Conservation (phyloP, 1,140 invertebrate genomes). For the Acromyrmex charruanus region DNA sequence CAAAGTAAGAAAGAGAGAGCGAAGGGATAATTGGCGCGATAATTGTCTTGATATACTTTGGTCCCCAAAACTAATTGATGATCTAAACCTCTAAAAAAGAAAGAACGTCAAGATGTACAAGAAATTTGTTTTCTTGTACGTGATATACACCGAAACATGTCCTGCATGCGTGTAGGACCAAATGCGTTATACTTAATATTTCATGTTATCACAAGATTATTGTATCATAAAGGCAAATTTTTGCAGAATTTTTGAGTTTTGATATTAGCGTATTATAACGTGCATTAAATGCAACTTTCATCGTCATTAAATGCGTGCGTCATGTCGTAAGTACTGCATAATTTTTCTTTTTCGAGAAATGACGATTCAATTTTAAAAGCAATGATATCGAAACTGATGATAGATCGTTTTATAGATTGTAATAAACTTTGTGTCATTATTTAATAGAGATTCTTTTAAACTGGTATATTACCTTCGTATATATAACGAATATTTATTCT, state of each 20-base stretch:
- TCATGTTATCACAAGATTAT: slow-evolving; percentile 65
- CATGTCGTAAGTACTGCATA: slow-evolving; percentile 48
- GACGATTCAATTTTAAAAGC: slow-evolving; percentile 57
- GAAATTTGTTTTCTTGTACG: slow-evolving; percentile 30
- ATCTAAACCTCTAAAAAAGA: slow-evolving; percentile 54
- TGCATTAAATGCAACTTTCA: slow-evolving; percentile 58
- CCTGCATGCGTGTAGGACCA: slow-evolving; percentile 41
- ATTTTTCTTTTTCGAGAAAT: slow-evolving; percentile 20
- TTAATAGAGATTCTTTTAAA: slow-evolving; percentile 33
- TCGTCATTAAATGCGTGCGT: slow-evolving; percentile 46
- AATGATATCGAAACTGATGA: slow-evolving; percentile 49
- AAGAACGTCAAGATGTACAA: not conserved
- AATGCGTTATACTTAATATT: slow-evolving; percentile 66
- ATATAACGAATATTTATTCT: slow-evolving; percentile 52
- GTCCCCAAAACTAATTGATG: slow-evolving; percentile 74
- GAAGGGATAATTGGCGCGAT: slow-evolving; percentile 9
- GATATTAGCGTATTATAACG: slow-evolving; percentile 64
- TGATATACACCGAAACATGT: slow-evolving; percentile 54
- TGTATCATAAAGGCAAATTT: slow-evolving; percentile 73
- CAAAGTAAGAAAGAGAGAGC: slow-evolving; percentile 60
- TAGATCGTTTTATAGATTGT: slow-evolving; percentile 60
- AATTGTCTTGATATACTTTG: slow-evolving; percentile 70
- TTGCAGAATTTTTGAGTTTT: slow-evolving; percentile 52
- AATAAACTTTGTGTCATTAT: slow-evolving; percentile 69
- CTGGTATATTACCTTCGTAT: slow-evolving; percentile 47